Conservation (phyloP, 2,888 invertebrate species). For the Serripes groenlandicus region DNA sequence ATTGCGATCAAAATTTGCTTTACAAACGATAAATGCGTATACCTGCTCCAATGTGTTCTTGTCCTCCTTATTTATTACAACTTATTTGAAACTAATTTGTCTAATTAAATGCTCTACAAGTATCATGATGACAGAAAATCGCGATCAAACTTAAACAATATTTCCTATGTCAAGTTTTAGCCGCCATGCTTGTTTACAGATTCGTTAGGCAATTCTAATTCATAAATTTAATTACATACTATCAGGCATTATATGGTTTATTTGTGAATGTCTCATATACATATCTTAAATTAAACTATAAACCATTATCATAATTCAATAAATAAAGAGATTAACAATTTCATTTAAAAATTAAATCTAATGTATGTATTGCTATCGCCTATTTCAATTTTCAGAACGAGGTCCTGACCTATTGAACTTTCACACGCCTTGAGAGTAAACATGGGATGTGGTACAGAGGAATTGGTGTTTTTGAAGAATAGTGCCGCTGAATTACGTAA, state of each 20-base stretch:
- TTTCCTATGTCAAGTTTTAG: constrained; percentile 62
- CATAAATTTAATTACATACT: too few relatives aligned
- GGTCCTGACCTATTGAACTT: constrained; percentile 53
- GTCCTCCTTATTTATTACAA: neutral
- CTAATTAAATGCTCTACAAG: neutral
- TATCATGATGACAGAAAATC: neutral
- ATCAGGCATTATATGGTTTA: too few relatives aligned
- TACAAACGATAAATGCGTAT: neutral
- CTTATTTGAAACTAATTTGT: neutral
- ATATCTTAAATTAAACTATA: neutral
- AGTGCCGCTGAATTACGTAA: constrained; percentile 69
- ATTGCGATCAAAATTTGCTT: neutral
- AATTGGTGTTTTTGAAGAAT: constrained; percentile 66
- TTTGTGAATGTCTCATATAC: too few relatives aligned
- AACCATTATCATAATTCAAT: neutral
- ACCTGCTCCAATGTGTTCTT: neutral
- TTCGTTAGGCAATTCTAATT: constrained; percentile 30
- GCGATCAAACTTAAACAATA: neutral
- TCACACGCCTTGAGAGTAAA: neutral
- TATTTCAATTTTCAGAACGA: constrained; percentile 39
- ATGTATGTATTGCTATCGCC: neutral
- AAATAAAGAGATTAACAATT: too few relatives aligned
- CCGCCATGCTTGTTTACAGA: constrained; percentile 82
- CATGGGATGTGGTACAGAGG: constrained; percentile 61
- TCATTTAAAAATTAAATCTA: too few relatives aligned